Base-by-base conservation (phyloP, 64 coral and sea anemone species). In the Acropora yongei region DNA sequence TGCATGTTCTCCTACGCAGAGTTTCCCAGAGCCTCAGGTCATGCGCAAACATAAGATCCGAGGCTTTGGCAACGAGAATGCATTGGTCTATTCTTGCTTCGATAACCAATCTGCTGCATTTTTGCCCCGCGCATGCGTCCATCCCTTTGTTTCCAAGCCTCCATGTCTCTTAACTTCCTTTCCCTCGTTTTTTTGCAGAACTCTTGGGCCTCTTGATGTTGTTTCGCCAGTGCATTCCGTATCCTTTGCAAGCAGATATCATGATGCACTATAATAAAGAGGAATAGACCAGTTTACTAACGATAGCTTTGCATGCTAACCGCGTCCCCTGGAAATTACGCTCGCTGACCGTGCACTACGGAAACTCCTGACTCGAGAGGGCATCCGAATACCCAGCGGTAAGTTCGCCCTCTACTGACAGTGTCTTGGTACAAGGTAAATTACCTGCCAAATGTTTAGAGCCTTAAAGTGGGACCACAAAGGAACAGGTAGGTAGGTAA, bases 101-200 rank as follows among this genome's bases (percentile, higher is more conserved):
- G 60, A 55, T 55, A 68, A 57, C 78, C 11, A 42, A 85, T 63
- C 82, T 85, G 82, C 2, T 84, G 42, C 44, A 47, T 17, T 3
- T 47, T 44, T 13, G 57, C 46, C 82, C 48, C 82, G 18, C 61
- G 82, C 65, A 85, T 85, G 17, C 82, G 61, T 3, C 17, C 39
- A 45, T 85, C 63, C n/a, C 65, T 72, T 42, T 85, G 61, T 47
- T 71, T 85, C 82, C 82, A 85, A 48, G 11, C 18, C 1, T 85
- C 44, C 8, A 85, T 71, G 14, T 85, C 82, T 85, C 11, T 69
- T 57, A 85, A 18, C 44, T 72, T 85, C 61, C 46, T 85, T 39
- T 85, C 82, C 45, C 65, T 85, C 18, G 72, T 85, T 85, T 71
- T 85, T n/a, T 85, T 41, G 7, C 69, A 65, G 10, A 85, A 85